phyloP scores from a whole-genome alignment of 2,888 invertebrate species.

The Leucoptera coffeella region DNA sequence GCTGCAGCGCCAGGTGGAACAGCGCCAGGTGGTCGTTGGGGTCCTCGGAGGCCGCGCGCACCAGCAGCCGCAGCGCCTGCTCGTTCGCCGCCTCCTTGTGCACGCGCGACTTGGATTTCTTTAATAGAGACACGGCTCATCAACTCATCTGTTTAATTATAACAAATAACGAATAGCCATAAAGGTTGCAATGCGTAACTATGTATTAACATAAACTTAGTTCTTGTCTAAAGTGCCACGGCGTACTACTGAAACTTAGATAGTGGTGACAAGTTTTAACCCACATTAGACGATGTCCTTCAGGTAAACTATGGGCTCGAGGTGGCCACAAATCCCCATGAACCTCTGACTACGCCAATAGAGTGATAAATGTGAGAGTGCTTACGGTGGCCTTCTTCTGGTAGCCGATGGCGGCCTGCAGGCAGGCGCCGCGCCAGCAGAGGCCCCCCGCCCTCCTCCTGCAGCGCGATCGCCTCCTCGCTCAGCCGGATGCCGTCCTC shows the following conservation, averaged over 20 bases:
- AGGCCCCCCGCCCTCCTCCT: constrained; percentile 47
- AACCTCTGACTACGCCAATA: not conserved
- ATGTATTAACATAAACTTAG: no score
- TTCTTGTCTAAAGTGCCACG: no score
- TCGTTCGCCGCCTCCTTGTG: constrained; percentile 32
- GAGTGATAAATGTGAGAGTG: not conserved
- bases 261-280: no score
- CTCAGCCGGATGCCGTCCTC: constrained; percentile 69
- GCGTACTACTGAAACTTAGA: no score
- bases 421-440: constrained; percentile 71
- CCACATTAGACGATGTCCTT: no score
- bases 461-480: constrained; percentile 62
- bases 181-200: no score
- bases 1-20: constrained; percentile 86
- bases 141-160: no score
- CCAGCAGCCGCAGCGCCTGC: constrained; percentile 16
- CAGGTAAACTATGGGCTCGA: no score
- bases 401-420: constrained; percentile 83
- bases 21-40: constrained; percentile 87
- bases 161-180: no score
- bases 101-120: constrained; percentile 29
- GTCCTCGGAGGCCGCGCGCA: constrained; percentile 73
- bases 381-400: constrained; percentile 53
- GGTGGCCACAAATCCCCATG: no score
- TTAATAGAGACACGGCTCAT: constrained; percentile 2